phyloP scores from a whole-genome alignment of 1,140 invertebrate species.

The Solenopsis fugax region DNA sequence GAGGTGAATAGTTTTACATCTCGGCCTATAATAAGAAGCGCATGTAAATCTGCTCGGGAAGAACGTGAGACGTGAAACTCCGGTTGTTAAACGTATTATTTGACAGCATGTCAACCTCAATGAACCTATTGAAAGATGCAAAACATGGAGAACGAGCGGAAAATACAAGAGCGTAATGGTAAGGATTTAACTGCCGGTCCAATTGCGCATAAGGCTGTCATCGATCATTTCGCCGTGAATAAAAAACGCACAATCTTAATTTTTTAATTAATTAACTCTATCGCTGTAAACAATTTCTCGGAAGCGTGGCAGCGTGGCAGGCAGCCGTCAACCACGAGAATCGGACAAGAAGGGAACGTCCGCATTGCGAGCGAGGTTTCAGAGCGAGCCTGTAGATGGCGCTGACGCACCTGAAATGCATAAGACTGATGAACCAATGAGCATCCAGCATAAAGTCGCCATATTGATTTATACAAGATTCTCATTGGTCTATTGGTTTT shows the following conservation, averaged over 20 bases:
- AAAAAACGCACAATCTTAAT: neutral
- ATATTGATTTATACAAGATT: no score
- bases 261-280: neutral
- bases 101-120: constrained; percentile 3
- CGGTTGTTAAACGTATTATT: neutral
- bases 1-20: neutral
- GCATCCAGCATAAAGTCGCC: no score
- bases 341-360: neutral
- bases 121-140: neutral
- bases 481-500: no score
- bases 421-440: no score
- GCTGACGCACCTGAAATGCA: neutral
- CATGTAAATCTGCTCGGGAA: neutral
- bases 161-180: neutral
- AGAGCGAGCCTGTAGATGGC: neutral
- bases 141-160: neutral
- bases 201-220: neutral
- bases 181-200: neutral
- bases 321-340: neutral
- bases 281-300: constrained; percentile 8
- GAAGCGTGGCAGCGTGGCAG: constrained; percentile 1
- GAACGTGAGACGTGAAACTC: neutral
- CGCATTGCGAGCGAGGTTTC: neutral
- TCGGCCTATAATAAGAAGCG: neutral
- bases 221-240: neutral